Percentiles rank a stretch among this genome's conserved stretches.
phyloP scores from a whole-genome alignment of 2,113 vertebrate species.

The cattle (Bos taurus) region DNA sequence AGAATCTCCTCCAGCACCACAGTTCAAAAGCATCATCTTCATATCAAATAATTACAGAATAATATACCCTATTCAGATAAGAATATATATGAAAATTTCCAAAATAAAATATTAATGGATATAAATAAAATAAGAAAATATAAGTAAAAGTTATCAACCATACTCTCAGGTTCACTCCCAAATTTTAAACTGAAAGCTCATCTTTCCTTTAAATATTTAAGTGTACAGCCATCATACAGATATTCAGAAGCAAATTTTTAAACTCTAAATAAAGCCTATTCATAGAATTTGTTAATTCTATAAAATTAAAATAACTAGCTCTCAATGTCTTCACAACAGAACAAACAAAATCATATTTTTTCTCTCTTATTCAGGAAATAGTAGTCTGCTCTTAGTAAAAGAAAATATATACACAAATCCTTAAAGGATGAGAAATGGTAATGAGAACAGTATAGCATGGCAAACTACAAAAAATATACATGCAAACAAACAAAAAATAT shows the following conservation, averaged over 20 bases:
- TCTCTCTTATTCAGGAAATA: background rate
- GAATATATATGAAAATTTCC: background rate
- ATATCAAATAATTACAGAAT: background rate
- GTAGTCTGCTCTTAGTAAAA: background rate
- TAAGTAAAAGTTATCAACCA: background rate
- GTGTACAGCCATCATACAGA: background rate
- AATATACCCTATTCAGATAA: background rate
- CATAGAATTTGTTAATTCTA: background rate
- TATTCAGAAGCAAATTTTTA: background rate
- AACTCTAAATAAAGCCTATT: background rate
- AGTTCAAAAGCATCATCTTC: background rate
- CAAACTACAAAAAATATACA: background rate
- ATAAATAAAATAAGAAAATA: background rate
- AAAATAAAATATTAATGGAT: background rate
- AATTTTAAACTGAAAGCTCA: background rate
- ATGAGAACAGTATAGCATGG: background rate
- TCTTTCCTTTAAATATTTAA: background rate
- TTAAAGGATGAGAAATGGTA: background rate
- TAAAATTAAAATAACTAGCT: background rate
- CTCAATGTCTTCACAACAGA: background rate
- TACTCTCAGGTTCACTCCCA: background rate
- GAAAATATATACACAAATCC: background rate
- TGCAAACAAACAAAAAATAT: background rate
- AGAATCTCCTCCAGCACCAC: no score
- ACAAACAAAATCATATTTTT: background rate